phyloP scores from a whole-genome alignment of 2,888 invertebrate genomes.

The Leptothorax acervorum region DNA sequence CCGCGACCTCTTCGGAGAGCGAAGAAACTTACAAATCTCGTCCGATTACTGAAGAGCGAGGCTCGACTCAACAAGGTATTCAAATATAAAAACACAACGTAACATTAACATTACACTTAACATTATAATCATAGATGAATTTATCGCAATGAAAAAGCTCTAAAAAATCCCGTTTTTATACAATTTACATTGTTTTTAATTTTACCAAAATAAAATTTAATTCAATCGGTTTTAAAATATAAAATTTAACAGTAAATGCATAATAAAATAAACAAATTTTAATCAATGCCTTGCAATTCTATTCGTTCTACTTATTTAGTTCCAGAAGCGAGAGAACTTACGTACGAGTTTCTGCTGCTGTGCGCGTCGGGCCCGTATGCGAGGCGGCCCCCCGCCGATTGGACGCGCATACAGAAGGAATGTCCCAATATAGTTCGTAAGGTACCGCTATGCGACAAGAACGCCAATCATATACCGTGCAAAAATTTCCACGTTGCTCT shows the following conservation, averaged over 20 bases:
- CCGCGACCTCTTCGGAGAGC: slow-evolving; percentile 79
- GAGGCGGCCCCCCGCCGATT: slow-evolving; percentile 86
- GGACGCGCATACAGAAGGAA: slow-evolving; percentile 86
- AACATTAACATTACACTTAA: background rate
- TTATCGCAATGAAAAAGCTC: background rate
- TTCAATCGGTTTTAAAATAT: background rate
- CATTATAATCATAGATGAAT: background rate
- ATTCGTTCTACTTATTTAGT: slow-evolving; percentile 44
- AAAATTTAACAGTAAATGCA: background rate
- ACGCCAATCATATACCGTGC: slow-evolving; percentile 75
- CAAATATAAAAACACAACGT: background rate
- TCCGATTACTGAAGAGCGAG: slow-evolving; percentile 72
- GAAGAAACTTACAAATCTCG: slow-evolving; percentile 81
- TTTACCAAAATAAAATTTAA: background rate
- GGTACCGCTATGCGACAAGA: slow-evolving; percentile 83
- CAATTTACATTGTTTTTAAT: background rate
- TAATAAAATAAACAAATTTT: background rate
- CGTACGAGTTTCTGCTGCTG: slow-evolving; percentile 86
- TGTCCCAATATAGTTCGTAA: slow-evolving; percentile 87
- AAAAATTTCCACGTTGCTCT: slow-evolving; percentile 61
- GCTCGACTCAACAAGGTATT: slow-evolving; percentile 73
- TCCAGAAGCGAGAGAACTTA: slow-evolving; percentile 82
- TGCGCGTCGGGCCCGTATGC: slow-evolving; percentile 87
- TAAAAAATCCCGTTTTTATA: background rate
- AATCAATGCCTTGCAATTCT: background rate